Evolutionary conservation across 2,113 vertebrate species (phyloP).

Genomic region (Mustela lutreola): DNA sequence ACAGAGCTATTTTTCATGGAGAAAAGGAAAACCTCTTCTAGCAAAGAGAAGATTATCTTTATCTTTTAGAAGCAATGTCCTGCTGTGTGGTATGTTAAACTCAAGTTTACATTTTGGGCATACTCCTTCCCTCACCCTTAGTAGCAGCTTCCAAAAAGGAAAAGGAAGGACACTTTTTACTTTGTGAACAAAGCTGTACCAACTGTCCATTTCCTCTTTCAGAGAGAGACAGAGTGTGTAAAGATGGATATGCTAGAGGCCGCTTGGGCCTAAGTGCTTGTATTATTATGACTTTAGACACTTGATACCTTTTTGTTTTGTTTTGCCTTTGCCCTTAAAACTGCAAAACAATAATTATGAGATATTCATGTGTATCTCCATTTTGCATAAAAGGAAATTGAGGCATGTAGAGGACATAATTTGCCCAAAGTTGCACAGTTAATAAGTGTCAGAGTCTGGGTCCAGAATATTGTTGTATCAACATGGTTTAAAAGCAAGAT

Average conservation of each 20-base stretch:
- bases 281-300: not conserved
- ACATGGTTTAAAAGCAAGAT: not conserved
- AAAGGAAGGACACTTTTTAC: not conserved
- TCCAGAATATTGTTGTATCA: not conserved
- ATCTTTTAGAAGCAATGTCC: not conserved
- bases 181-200: not conserved
- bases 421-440: not conserved
- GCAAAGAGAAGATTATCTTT: not conserved
- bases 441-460: not conserved
- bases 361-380: not conserved
- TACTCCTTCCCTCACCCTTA: not conserved
- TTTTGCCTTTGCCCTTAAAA: not conserved
- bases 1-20: conserved; percentile 18
- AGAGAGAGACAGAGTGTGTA: not conserved
- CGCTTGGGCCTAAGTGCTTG: not conserved
- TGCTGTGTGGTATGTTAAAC: not conserved
- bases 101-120: not conserved
- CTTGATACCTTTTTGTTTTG: not conserved
- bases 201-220: not conserved
- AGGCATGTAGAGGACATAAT: conserved; percentile 21
- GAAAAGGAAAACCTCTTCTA: conserved; percentile 40
- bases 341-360: not conserved
- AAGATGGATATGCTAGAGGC: not conserved
- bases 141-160: not conserved
- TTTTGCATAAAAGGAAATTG: conserved; percentile 40